Base-by-base conservation (phyloP, 2,797 vertebrate species). In the Gallirallus australis region DNA sequence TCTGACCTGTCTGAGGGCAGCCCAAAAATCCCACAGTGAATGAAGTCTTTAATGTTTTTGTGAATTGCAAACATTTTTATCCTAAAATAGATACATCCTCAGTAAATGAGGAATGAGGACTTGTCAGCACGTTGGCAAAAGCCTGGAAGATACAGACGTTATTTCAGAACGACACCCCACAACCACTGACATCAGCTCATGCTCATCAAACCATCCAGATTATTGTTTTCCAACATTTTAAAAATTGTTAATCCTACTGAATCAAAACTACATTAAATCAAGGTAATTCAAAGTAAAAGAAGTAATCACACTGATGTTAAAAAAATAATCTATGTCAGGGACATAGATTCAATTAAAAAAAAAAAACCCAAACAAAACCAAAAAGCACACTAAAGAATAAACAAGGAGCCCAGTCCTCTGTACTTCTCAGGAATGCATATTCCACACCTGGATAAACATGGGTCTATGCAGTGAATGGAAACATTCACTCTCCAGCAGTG, bases 371-470 rank as follows among this genome's bases (percentile, higher is more conserved):
- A 86, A 2, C 87, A 94, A 94, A 87, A 71, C 56, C 40, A 78
- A 82, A 92, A 90, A 18, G 71, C 37, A 83, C 20, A 82, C 48
- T 16, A 25, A 42, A 90, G 66, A 88, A 73, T 35, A 90, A 25
- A 11, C n/a, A 60, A 65, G 76, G 42, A 93, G 70, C 31, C 88
- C 66, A 64, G 84, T 86, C 73, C 73, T 86, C 30, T 82, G 86
- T 77, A 93, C 88, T 59, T 82, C 63, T 72, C 42, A 69, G 83
- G 92, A 97, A 95, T 16, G 54, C 2, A 0, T 9, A 30, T 10
- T 90, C 77, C 93, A 92, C 96, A 95, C 86, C 93, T 96, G 96
- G 92, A 89, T 84, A 97, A 96, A 90, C 88, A 96, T 0, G 12
- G 80, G 27, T 21, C 59, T 25, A 5, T 82, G 83, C 52, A 82